Percentiles rank a stretch among this genome's conserved stretches.
Conservation (phyloP, 2,113 vertebrate species). For the Alexandromys fortis region DNA sequence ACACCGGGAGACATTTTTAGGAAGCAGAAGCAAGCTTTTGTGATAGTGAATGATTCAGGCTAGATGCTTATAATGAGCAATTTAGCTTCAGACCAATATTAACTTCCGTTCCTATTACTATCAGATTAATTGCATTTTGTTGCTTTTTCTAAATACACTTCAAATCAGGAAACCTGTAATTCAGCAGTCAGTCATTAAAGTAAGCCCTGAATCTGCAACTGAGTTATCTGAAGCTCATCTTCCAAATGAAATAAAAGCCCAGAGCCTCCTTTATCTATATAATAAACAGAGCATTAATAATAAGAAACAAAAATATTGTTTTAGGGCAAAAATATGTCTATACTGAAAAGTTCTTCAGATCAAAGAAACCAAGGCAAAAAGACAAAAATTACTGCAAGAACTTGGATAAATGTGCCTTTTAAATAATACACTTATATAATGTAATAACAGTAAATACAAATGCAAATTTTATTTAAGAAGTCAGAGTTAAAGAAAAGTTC, state of each 20-base stretch:
- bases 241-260: constrained; percentile 40
- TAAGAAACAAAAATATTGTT: constrained; percentile 27
- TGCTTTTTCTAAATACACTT: constrained; percentile 65
- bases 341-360: constrained; percentile 44
- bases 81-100: constrained; percentile 57
- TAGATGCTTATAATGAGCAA: constrained; percentile 51
- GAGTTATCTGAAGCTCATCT: constrained; percentile 3
- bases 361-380: constrained; percentile 51
- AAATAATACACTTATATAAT: neutral
- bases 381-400: constrained; percentile 12
- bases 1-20: neutral
- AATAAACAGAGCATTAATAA: constrained; percentile 49
- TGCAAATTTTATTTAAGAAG: neutral
- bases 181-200: constrained; percentile 60
- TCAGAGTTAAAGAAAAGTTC: constrained; percentile 21
- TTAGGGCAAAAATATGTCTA: constrained; percentile 32
- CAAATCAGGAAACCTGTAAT: constrained; percentile 61
- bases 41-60: constrained; percentile 53
- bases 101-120: constrained; percentile 65
- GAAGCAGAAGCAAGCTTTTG: neutral
- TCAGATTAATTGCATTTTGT: constrained; percentile 70
- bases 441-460: constrained; percentile 5
- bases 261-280: neutral
- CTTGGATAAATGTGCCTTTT: neutral
- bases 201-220: neutral